These are phyloP conservation scores for Solenopsis fugax DNA, from an alignment of 1,140 invertebrate species.

Conservation along the genomic window DNA sequence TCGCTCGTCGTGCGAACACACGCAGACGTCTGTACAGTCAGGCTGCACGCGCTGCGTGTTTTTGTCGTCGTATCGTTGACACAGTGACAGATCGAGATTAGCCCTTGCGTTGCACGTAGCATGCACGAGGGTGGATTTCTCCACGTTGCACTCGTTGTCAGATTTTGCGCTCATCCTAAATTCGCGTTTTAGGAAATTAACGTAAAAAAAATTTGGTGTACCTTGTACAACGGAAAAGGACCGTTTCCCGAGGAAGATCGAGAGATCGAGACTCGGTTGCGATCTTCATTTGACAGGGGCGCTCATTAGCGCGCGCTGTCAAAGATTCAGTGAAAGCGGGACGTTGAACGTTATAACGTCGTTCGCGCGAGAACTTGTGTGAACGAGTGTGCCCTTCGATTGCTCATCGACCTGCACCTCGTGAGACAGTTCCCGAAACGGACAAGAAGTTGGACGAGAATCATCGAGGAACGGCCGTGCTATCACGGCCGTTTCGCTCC, in stretches of 20 bases:
- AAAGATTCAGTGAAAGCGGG: background rate
- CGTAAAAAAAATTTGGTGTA: background rate
- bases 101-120: background rate
- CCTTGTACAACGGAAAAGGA: background rate
- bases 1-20: slow-evolving; percentile 79
- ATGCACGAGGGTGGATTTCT: background rate
- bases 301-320: background rate
- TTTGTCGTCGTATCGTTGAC: slow-evolving; percentile 14
- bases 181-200: background rate
- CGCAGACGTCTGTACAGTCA: slow-evolving; percentile 61
- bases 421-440: background rate
- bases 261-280: background rate
- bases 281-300: background rate
- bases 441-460: background rate
- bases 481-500: slow-evolving; percentile 8
- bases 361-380: background rate
- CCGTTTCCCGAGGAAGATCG: background rate
- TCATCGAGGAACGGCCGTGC: background rate
- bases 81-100: slow-evolving; percentile 40
- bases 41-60: slow-evolving; percentile 34
- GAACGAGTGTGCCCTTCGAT: slow-evolving; percentile 22
- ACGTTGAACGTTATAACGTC: slow-evolving; percentile 3
- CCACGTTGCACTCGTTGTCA: background rate
- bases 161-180: background rate
- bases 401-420: background rate